Conservation (phyloP, 2,888 invertebrate species). For the Ceriagrion tenellum region DNA sequence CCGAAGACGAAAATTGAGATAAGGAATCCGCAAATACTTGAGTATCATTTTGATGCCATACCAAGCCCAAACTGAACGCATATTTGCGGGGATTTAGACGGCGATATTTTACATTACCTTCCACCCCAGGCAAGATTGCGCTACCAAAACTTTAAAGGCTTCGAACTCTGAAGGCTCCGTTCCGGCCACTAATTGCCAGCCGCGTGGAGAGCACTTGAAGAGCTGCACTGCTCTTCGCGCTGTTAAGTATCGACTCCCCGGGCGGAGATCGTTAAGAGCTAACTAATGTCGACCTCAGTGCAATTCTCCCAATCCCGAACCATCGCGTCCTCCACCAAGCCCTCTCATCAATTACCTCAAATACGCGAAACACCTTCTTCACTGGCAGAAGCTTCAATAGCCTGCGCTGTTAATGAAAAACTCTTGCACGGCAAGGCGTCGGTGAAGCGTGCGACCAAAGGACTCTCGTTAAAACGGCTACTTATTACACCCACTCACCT, state of each 20-base stretch:
- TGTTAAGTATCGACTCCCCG: not conserved
- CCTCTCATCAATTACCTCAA: not conserved
- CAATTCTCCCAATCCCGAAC: not conserved
- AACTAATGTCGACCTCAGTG: not conserved
- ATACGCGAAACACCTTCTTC: not conserved
- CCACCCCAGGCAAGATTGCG: too few relatives aligned
- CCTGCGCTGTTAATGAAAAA: not conserved
- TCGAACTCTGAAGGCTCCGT: not conserved
- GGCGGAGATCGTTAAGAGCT: not conserved
- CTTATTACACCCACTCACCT: too few relatives aligned
- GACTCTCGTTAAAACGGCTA: too few relatives aligned
- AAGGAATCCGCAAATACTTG: too few relatives aligned
- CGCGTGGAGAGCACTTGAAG: not conserved
- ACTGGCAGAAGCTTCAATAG: not conserved
- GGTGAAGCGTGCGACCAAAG: not conserved
- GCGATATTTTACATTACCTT: too few relatives aligned
- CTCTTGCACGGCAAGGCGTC: not conserved
- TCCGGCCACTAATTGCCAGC: not conserved
- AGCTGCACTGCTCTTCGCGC: not conserved
- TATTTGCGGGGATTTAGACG: too few relatives aligned
- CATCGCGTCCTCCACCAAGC: not conserved
- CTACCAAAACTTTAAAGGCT: too few relatives aligned
- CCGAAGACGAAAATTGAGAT: too few relatives aligned
- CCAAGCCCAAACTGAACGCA: too few relatives aligned
- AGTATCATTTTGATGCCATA: too few relatives aligned